Conservation (phyloP, 1,140 invertebrate genomes). For the Phymastichus coffea region DNA sequence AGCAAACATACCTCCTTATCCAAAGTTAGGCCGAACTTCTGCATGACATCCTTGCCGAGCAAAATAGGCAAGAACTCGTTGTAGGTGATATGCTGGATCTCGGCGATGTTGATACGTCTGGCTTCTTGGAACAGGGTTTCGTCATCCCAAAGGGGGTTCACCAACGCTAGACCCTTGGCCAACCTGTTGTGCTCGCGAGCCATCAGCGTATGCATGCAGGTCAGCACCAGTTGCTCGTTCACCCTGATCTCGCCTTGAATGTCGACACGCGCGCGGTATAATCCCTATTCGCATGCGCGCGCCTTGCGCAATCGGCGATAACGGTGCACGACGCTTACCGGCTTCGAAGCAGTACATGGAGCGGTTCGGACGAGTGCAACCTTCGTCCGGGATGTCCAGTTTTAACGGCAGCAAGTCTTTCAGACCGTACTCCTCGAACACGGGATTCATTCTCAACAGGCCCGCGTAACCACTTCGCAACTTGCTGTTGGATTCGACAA, state of each 20-base stretch:
- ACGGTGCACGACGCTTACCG: slow-evolving; percentile 62
- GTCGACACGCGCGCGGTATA: no score
- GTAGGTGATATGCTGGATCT: slow-evolving; percentile 91
- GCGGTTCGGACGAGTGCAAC: slow-evolving; percentile 84
- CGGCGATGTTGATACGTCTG: slow-evolving; percentile 83
- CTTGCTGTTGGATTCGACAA: slow-evolving; percentile 59
- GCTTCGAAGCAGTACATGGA: slow-evolving; percentile 92
- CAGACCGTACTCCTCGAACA: slow-evolving; percentile 82
- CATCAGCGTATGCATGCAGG: slow-evolving; percentile 89
- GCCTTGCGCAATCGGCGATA: no score
- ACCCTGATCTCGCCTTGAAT: slow-evolving; percentile 87
- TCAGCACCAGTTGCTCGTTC: slow-evolving; percentile 87
- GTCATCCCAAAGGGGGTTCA: slow-evolving; percentile 95
- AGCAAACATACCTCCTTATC: slow-evolving; percentile 70
- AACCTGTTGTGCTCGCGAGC: slow-evolving; percentile 86
- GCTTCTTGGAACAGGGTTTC: slow-evolving; percentile 92
- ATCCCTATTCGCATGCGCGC: no score
- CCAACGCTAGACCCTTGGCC: slow-evolving; percentile 70
- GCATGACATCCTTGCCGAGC: slow-evolving; percentile 90
- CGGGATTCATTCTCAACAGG: slow-evolving; percentile 81
- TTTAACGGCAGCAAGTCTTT: slow-evolving; percentile 90
- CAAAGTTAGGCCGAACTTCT: slow-evolving; percentile 82
- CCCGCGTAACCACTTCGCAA: slow-evolving; percentile 77
- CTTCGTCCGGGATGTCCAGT: slow-evolving; percentile 86
- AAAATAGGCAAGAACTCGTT: slow-evolving; percentile 94